phyloP scores from a whole-genome alignment of 2,113 vertebrate genomes.

The Megaleporinus macrocephalus region DNA sequence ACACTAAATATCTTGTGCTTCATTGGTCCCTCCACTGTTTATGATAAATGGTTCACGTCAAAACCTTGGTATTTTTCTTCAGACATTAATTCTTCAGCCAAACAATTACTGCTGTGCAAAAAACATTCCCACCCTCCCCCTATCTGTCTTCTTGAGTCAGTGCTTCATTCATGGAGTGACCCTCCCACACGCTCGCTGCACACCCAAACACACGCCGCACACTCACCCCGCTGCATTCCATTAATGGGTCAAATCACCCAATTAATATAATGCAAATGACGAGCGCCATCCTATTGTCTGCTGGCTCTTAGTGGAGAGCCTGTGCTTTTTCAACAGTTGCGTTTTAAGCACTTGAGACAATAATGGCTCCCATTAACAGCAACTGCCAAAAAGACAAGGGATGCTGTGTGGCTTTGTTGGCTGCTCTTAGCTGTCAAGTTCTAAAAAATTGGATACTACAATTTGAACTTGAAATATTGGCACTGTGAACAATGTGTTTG shows the following conservation, averaged over 20 bases:
- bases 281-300: constrained; percentile 69
- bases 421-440: neutral
- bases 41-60: constrained; percentile 15
- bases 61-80: constrained; percentile 49
- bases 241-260: constrained; percentile 64
- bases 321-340: constrained; percentile 73
- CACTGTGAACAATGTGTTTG: neutral
- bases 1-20: constrained; percentile 17
- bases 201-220: constrained; percentile 58
- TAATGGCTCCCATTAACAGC: neutral
- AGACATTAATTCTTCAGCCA: constrained; percentile 51
- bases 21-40: neutral
- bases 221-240: constrained; percentile 63
- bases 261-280: constrained; percentile 78
- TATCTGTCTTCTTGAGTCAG: constrained; percentile 64
- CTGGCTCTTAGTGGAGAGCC: constrained; percentile 59
- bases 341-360: constrained; percentile 57
- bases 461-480: neutral
- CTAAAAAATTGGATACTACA: neutral
- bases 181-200: constrained; percentile 59
- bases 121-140: constrained; percentile 59
- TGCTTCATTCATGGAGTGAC: constrained; percentile 59
- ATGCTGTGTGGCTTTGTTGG: neutral
- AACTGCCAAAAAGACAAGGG: constrained; percentile 1
- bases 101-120: constrained; percentile 54